A percentile compares a stretch with the other conserved stretches of the same genome.
Evolutionary conservation across 2,888 invertebrate species (phyloP).

Genomic region (Philopedon plagiatum): DNA sequence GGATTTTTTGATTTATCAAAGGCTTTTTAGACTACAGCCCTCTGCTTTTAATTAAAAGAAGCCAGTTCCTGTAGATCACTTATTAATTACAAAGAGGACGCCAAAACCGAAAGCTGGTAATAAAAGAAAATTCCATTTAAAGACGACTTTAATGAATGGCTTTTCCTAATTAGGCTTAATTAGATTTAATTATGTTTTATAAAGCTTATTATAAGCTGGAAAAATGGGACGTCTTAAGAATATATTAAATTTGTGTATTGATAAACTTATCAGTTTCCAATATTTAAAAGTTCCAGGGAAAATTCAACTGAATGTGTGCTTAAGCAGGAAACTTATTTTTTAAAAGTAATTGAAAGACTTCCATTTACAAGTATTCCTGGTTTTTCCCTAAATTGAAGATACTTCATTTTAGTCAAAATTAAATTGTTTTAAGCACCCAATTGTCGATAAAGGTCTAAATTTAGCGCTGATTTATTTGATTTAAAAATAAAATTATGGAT

Average conservation of each 20-base stretch:
- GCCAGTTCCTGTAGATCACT: conserved; percentile 16
- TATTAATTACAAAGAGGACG: conserved; percentile 19
- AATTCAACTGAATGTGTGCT: too few species aligned
- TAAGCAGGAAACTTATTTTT: too few species aligned
- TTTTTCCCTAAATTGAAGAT: too few species aligned
- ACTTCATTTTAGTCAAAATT: too few species aligned
- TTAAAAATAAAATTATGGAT: too few species aligned
- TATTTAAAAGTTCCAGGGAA: background rate
- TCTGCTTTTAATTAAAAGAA: conserved; percentile 16
- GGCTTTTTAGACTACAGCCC: conserved; percentile 5
- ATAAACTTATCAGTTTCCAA: background rate
- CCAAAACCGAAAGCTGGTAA: conserved; percentile 12
- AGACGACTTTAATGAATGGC: conserved; percentile 35
- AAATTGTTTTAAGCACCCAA: too few species aligned
- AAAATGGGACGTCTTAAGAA: conserved; percentile 10
- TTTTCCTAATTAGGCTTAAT: conserved; percentile 33
- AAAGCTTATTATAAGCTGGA: conserved; percentile 1
- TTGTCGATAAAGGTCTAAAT: too few species aligned
- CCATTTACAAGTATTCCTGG: too few species aligned
- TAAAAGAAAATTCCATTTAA: conserved; percentile 25
- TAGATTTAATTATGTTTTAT: conserved; percentile 40
- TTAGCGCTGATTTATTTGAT: too few species aligned
- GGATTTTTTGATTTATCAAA: background rate
- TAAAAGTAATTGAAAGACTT: too few species aligned
- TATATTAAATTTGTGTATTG: background rate